These are phyloP conservation scores for Acanthacorydalis orientalis DNA, from an alignment of 2,888 invertebrate genomes.

Conservation along the genomic window DNA sequence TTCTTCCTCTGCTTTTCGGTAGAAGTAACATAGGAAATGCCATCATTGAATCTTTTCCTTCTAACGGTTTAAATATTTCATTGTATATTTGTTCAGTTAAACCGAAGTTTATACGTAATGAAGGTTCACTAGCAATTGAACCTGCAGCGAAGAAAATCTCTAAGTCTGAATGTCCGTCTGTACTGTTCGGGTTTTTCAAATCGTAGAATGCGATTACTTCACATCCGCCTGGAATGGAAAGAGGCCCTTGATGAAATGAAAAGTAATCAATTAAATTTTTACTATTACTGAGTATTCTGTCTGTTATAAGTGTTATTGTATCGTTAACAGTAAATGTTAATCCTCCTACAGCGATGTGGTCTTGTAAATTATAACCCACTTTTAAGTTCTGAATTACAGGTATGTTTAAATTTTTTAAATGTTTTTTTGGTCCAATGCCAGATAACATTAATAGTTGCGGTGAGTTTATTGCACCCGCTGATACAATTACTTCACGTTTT, in stretches of 20 bases:
- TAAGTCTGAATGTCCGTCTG: conserved; percentile 43
- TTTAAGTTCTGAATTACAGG: conserved; percentile 35
- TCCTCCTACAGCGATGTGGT: conserved; percentile 49
- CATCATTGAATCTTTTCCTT: conserved; percentile 37
- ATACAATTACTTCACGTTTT: conserved; percentile 53
- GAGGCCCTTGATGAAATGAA: conserved; percentile 32
- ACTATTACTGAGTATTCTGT: background rate
- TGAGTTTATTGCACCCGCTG: conserved; percentile 60
- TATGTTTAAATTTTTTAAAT: conserved; percentile 37
- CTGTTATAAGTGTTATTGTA: conserved; percentile 8
- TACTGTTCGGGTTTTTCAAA: conserved; percentile 32
- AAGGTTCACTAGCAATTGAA: conserved; percentile 29
- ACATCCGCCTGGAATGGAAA: conserved; percentile 47
- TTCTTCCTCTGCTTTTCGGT: conserved; percentile 53
- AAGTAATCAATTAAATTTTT: conserved; percentile 30
- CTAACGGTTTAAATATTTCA: conserved; percentile 35
- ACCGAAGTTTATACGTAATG: conserved; percentile 33
- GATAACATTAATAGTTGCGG: conserved; percentile 68
- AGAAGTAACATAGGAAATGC: conserved; percentile 52
- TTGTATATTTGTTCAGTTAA: conserved; percentile 37
- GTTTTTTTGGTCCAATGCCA: conserved; percentile 49
- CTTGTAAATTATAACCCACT: conserved; percentile 53
- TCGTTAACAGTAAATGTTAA: conserved; percentile 36
- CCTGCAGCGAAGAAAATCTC: conserved; percentile 43
- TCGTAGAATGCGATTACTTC: conserved; percentile 49